Evolutionary conservation across 2,113 vertebrate genomes (phyloP).

Genomic region (Athene noctua): DNA sequence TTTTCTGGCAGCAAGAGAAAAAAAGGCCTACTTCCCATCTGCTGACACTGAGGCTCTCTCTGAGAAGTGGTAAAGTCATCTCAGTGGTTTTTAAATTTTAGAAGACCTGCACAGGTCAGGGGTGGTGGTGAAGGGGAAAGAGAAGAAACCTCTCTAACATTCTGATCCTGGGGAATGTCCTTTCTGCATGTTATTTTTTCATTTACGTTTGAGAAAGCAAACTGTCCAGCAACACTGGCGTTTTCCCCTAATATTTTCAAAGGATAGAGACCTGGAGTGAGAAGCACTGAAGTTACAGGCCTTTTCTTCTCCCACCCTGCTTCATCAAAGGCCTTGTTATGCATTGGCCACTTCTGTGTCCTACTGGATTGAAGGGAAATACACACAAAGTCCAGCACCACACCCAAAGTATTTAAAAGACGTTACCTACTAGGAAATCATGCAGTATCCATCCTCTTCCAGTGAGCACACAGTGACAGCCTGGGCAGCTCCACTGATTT

Average conservation of each 20-base stretch:
- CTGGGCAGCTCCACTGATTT: neutral
- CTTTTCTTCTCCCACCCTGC: neutral
- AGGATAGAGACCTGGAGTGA: neutral
- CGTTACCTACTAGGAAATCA: neutral
- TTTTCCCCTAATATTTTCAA: neutral
- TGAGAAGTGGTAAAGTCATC: neutral
- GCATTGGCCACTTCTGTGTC: neutral
- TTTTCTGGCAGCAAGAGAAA: neutral
- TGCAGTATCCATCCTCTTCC: neutral
- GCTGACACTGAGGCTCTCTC: neutral
- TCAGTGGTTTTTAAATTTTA: neutral
- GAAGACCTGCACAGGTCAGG: neutral
- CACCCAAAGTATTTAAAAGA: neutral
- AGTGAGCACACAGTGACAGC: neutral
- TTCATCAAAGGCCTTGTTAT: neutral
- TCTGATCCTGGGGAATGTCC: neutral
- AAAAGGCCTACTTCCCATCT: neutral
- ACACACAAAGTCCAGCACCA: neutral
- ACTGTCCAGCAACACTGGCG: neutral
- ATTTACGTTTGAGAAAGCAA: neutral
- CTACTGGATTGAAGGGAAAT: neutral
- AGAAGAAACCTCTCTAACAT: neutral
- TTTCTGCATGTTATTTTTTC: neutral
- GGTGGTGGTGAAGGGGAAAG: neutral
- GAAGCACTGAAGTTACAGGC: neutral